These are phyloP conservation scores for Xylota segnis DNA, from an alignment of 2,888 invertebrate genomes.

Conservation along the genomic window DNA sequence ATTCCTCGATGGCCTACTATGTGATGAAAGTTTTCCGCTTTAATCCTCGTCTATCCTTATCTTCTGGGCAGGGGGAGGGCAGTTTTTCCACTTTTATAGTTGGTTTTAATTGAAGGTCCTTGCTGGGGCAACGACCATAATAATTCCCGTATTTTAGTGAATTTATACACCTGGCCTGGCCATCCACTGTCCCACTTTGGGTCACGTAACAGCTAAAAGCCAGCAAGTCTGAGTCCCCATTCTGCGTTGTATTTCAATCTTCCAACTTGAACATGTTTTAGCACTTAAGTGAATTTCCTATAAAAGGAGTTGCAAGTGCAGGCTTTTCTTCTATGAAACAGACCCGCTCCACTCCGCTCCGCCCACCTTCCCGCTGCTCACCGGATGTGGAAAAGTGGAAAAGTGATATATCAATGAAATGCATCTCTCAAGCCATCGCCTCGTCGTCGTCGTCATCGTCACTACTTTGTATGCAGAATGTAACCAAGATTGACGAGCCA, in stretches of 20 bases:
- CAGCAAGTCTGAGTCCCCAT: conserved; percentile 32
- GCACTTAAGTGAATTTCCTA: conserved; percentile 67
- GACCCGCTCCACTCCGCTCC: neutral
- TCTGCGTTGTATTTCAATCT: conserved; percentile 56
- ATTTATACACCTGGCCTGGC: conserved; percentile 58
- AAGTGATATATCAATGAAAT: conserved; percentile 74
- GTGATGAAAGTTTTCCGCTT: conserved; percentile 52
- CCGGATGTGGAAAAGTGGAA: conserved; percentile 69
- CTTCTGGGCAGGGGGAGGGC: conserved; percentile 10
- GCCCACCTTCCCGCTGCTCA: neutral
- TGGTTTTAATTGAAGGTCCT: conserved; percentile 66
- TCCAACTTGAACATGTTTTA: conserved; percentile 72
- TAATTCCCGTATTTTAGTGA: conserved; percentile 43
- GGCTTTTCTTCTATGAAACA: conserved; percentile 3
- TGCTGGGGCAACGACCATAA: conserved; percentile 16
- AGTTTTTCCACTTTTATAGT: conserved; percentile 12
- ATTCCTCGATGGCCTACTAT: conserved; percentile 7
- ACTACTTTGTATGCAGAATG: conserved; percentile 22
- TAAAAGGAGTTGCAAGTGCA: conserved; percentile 48
- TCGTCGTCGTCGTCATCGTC: neutral
- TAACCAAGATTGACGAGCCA: conserved; percentile 17
- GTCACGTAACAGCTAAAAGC: conserved; percentile 65
- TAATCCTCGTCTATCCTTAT: conserved; percentile 48
- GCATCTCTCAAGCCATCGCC: conserved; percentile 37
- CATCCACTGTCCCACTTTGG: conserved; percentile 45